Percentiles rank a stretch among this genome's conserved stretches.
These are phyloP conservation scores for Scelioninae gen. 1 DNA, from an alignment of 2,888 invertebrate species.

Conservation along the genomic window DNA sequence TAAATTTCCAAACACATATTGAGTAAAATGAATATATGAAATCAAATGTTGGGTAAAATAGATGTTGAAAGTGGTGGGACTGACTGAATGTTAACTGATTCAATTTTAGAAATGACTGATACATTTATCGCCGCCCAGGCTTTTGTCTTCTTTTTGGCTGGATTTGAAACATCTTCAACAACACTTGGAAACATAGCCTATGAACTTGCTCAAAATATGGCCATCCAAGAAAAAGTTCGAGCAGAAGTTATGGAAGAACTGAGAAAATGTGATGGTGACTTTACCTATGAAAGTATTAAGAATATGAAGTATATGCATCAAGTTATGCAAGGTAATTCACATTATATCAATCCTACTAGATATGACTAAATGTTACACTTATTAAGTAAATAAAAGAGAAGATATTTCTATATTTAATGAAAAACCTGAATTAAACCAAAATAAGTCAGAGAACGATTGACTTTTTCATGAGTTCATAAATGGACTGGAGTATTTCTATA, in stretches of 20 bases:
- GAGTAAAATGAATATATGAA: too few relatives aligned
- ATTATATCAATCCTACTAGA: neutral
- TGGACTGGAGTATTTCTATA: too few relatives aligned
- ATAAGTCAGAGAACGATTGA: neutral
- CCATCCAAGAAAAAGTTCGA: slow-evolving; percentile 72
- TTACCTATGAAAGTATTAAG: slow-evolving; percentile 82
- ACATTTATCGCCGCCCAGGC: too few relatives aligned
- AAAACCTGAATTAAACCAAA: neutral
- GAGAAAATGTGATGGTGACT: slow-evolving; percentile 75
- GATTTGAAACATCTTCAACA: too few relatives aligned
- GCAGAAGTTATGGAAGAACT: slow-evolving; percentile 73
- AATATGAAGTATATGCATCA: slow-evolving; percentile 83
- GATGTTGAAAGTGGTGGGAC: too few relatives aligned
- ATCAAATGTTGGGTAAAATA: too few relatives aligned
- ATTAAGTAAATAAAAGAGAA: neutral
- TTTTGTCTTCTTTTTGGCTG: too few relatives aligned
- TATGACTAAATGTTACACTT: neutral
- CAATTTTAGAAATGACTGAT: too few relatives aligned
- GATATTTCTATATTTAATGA: neutral
- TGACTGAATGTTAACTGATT: too few relatives aligned
- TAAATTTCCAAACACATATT: too few relatives aligned
- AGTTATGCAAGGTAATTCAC: slow-evolving; percentile 78
- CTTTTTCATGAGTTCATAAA: neutral
- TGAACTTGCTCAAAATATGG: slow-evolving; percentile 72
- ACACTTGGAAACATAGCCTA: slow-evolving; percentile 71